Evolutionary conservation across 2,113 vertebrate species (phyloP).

Genomic region (Macrotis lagotis): DNA sequence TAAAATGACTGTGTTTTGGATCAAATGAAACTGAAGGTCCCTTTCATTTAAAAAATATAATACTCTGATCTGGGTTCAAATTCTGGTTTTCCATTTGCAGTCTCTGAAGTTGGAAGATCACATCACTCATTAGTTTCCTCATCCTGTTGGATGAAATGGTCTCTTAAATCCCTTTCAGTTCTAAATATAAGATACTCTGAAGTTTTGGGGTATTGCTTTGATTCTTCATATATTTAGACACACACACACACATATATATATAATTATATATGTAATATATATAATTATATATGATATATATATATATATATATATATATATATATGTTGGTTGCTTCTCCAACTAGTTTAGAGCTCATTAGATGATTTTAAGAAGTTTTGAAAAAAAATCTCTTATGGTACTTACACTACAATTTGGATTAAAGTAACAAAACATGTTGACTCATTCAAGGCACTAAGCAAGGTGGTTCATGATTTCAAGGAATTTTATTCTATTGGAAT

Average conservation of each 20-base stretch:
- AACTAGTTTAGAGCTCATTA: neutral
- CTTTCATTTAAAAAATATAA: neutral
- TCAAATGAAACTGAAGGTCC: neutral
- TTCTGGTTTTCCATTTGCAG: neutral
- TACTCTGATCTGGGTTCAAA: neutral
- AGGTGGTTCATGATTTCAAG: neutral
- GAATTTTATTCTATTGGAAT: neutral
- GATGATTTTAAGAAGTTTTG: neutral
- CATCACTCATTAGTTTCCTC: neutral
- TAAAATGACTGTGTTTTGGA: neutral
- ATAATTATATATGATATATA: no score
- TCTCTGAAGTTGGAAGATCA: neutral
- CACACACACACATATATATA: no score
- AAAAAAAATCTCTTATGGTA: neutral
- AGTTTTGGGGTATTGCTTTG: neutral
- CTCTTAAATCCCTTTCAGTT: neutral
- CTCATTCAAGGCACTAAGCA: neutral
- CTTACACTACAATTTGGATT: neutral
- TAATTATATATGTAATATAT: no score
- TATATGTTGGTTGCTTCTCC: neutral
- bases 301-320: no score
- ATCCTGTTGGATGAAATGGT: neutral
- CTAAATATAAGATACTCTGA: neutral
- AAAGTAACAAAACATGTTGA: neutral
- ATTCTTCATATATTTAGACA: neutral